Percentiles rank a stretch among this genome's conserved stretches.
Conservation (phyloP, 2,888 invertebrate genomes). For the Drosophila multiciliata region DNA sequence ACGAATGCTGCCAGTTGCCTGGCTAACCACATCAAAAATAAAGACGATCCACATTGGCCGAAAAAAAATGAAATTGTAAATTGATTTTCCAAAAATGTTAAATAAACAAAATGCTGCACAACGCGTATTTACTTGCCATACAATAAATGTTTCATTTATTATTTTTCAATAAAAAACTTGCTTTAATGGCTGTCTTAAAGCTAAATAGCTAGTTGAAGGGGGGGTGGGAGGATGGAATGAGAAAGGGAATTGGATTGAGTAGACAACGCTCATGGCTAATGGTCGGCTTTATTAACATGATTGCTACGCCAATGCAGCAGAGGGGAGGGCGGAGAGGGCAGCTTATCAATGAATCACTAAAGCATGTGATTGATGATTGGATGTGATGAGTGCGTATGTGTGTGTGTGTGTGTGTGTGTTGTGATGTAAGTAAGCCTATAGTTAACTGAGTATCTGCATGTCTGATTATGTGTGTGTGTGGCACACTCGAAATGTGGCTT, state of each 20-base stretch:
- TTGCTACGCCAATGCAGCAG: constrained; percentile 50
- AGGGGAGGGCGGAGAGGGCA: constrained; percentile 25
- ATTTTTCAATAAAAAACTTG: constrained; percentile 9
- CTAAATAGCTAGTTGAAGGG: not conserved
- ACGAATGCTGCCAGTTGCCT: constrained; percentile 35
- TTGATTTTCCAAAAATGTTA: constrained; percentile 73
- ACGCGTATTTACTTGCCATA: constrained; percentile 43
- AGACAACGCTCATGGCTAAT: constrained; percentile 43
- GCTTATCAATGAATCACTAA: constrained; percentile 81
- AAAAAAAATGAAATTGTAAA: constrained; percentile 59
- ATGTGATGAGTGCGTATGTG: constrained; percentile 56
- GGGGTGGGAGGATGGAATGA: not conserved
- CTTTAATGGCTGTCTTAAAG: constrained; percentile 42
- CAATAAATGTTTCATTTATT: constrained; percentile 24
- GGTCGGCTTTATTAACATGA: constrained; percentile 73
- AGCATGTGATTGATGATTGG: constrained; percentile 79
- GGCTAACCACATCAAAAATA: constrained; percentile 78
- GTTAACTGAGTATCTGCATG: constrained; percentile 42
- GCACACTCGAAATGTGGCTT: constrained; percentile 65
- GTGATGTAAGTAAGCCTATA: constrained; percentile 50
- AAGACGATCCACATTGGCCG: constrained; percentile 40
- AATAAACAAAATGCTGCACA: constrained; percentile 64
- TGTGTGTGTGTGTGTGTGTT: constrained; percentile 27
- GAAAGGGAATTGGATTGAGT: not conserved
- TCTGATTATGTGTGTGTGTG: constrained; percentile 25